Conservation (phyloP, 2,797 vertebrate species). For the Macropodus opercularis region DNA sequence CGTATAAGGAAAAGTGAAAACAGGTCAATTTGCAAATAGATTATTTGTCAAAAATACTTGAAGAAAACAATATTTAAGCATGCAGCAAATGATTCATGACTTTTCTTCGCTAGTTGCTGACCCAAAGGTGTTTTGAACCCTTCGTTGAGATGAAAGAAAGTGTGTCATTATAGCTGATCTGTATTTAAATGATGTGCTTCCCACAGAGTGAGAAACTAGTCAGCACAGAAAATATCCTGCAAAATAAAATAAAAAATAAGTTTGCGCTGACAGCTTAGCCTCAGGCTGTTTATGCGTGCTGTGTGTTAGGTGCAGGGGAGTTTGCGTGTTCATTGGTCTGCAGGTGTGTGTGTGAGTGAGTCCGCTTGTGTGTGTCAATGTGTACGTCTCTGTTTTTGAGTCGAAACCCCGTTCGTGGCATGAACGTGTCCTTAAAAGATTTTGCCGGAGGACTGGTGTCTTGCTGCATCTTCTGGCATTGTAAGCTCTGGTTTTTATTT, state of each 20-base stretch:
- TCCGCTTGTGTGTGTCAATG: conserved; percentile 28
- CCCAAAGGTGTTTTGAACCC: conserved; percentile 35
- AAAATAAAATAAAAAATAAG: conserved; percentile 43
- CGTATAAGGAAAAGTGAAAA: neutral
- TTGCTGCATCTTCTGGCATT: conserved; percentile 36
- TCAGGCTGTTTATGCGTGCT: conserved; percentile 64
- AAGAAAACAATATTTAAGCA: too few relatives aligned
- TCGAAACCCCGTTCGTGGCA: conserved; percentile 24
- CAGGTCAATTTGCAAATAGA: neutral
- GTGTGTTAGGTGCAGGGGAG: conserved; percentile 43
- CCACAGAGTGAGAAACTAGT: conserved; percentile 51
- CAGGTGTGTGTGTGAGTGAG: conserved; percentile 48
- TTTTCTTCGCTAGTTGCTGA: conserved; percentile 6
- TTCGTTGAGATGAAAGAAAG: conserved; percentile 42
- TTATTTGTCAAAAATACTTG: neutral
- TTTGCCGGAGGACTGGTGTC: conserved; percentile 54
- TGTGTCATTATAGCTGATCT: conserved; percentile 44
- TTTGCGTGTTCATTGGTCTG: conserved; percentile 25
- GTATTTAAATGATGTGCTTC: conserved; percentile 63
- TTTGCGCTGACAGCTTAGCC: conserved; percentile 67
- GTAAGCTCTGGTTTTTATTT: conserved; percentile 23
- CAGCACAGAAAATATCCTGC: conserved; percentile 53
- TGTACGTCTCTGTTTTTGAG: conserved; percentile 32
- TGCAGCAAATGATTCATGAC: conserved; percentile 31
- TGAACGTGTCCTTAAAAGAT: conserved; percentile 61